Evolutionary conservation across 2,888 invertebrate genomes (phyloP), one percentile per base, ranked within the genome.

Genomic region (Pheosia gnoma): DNA sequence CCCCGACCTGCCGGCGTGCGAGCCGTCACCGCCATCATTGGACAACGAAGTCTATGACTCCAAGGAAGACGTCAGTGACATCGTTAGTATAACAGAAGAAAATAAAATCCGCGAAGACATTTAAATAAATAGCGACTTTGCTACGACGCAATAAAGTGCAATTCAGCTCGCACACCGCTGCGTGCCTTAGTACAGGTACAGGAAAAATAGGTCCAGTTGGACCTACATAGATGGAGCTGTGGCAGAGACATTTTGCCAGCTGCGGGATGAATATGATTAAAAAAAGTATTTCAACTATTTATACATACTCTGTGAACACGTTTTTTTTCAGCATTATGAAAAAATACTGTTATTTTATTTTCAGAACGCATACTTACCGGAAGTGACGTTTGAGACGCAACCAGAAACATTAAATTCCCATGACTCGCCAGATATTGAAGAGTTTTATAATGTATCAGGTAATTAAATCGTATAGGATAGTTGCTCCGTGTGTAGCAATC

Each of bases 311-410:
- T 25, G 25, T 25, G 25, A 25, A 25, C 25, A 25, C 25, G 25
- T 25, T 25, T 25, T 9, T 9, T 45, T 45, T 45, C 43, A 45
- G 7, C 7, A 39, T 5, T 39, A 7, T 39, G 5, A 6, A 39
- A 39, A 39, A 39, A 6, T 39, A 13, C 54, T 59, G 45, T 61
- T 58, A n/a, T 51, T 61, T 58, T 25, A 25, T 58, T 62, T 68
- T 64, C 75, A 89, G 88, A 78, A 77, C 59, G 64, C 78, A 0
- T 90, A 85, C 62, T 60, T 80, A 11, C 91, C 92, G 0, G 90
- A 90, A 60, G 85, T 82, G 0, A 85, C 86, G 0, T 90, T 85
- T 58, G 92, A 91, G 68, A 80, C 83, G 68, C 78, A 85, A 10
- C 88, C 90, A 0, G 86, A 88, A 63, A 66, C 74, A 0, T 61